Base-by-base conservation (phyloP, 2,797 vertebrate genomes). In the Bradypodion pumilum region DNA sequence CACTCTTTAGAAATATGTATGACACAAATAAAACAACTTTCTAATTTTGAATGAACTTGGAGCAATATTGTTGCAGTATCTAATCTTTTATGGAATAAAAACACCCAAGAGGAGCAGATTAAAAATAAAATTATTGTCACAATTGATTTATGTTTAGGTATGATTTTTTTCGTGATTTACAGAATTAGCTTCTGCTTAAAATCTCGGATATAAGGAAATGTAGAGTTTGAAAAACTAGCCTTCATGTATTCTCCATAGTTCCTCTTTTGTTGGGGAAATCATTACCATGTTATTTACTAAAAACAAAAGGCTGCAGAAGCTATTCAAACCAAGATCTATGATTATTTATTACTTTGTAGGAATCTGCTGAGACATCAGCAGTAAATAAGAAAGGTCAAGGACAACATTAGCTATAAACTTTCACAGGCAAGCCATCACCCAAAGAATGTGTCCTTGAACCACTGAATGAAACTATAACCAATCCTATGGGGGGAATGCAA, bases 351-450 rank as follows among this genome's bases (percentile, higher is more conserved):
- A 74, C 87, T n/a, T 77, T 88, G 86, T 90, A 87, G 44, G 74
- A 89, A 87, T 91, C 86, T 89, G 90, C 87, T 80, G 78, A 92
- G 62, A 56, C 13, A 1, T 75, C 91, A 85, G 80, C 82, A 91
- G 70, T 91, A 93, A 92, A 85, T 87, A 93, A 84, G 70, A 90
- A 85, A 91, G 91, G 83, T 87, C 87, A 90, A 86, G 77, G 90
- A 88, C 84, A 91, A 92, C 88, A 87, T 93, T 91, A 92, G 91
- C 89, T 92, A 91, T 84, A 91, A 87, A 84, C 84, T 83, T 73
- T 88, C 23, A 32, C n/a, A 82, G 81, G 87, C 80, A 90, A 87
- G 60, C 86, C 80, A 72, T 87, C 84, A 72, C 49, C 63, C 80
- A 86, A 92, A 92, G 83, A 78, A 91, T 77, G 68, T 86, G 60